Conservation (phyloP, 2,888 invertebrate genomes). For the Serripes groenlandicus region DNA sequence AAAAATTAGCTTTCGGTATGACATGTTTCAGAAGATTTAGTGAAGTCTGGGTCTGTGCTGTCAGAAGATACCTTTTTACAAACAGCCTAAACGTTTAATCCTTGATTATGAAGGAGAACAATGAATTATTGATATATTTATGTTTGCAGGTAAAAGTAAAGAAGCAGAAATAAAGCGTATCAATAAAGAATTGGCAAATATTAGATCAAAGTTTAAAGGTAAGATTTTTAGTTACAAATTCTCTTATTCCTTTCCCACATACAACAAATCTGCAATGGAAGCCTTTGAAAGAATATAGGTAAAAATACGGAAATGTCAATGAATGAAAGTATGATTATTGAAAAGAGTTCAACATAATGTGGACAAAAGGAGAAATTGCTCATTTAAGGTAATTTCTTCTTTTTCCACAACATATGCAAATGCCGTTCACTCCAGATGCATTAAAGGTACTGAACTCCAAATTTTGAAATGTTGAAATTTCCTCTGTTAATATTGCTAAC, state of each 20-base stretch:
- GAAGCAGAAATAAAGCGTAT: constrained; percentile 99
- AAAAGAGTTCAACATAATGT: not conserved
- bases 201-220: constrained; percentile 99
- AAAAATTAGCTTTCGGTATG: too few relatives aligned
- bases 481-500: too few relatives aligned
- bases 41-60: too few relatives aligned
- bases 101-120: too few relatives aligned
- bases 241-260: not conserved
- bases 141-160: constrained; percentile 96
- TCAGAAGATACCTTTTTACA: too few relatives aligned
- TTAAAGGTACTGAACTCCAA: not conserved
- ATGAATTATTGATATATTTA: not conserved
- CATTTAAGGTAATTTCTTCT: not conserved
- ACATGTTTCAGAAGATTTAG: too few relatives aligned
- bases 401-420: not conserved
- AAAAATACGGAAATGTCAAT: not conserved
- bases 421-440: not conserved
- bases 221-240: constrained; percentile 16
- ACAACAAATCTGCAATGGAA: not conserved
- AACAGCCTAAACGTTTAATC: too few relatives aligned
- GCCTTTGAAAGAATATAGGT: not conserved
- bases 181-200: constrained; percentile 99
- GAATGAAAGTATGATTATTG: not conserved
- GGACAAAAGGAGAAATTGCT: not conserved
- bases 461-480: too few relatives aligned